Conservation (phyloP, 2,797 vertebrate genomes). For the Scyliorhinus canicula region DNA sequence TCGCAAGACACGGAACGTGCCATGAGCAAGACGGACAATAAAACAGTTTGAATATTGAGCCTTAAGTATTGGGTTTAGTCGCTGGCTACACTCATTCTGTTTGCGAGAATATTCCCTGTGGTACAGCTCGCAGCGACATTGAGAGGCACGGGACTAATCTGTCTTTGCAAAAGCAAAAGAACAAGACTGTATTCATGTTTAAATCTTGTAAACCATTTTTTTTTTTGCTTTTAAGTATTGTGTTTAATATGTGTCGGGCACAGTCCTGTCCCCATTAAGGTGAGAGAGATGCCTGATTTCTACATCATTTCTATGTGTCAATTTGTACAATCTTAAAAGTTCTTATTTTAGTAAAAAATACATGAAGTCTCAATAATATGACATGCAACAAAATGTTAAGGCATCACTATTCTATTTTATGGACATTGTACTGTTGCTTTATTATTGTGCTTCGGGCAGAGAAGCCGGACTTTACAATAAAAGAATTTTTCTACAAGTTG, state of each 20-base stretch:
- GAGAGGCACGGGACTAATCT: background rate
- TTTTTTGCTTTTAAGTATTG: slow-evolving; percentile 20
- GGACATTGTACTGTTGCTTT: slow-evolving; percentile 29
- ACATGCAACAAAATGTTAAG: background rate
- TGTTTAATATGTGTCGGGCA: slow-evolving; percentile 23
- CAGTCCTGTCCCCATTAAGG: slow-evolving; percentile 12
- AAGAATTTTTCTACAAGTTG: slow-evolving; percentile 27
- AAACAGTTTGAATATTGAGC: slow-evolving; percentile 16
- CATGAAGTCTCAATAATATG: slow-evolving; percentile 6
- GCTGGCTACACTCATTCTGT: background rate
- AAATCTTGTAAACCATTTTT: slow-evolving; percentile 33
- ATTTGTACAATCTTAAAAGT: slow-evolving; percentile 32
- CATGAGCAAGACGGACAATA: background rate
- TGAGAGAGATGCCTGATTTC: slow-evolving; percentile 28
- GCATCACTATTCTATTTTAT: slow-evolving; percentile 31
- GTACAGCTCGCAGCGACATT: background rate
- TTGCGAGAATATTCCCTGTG: background rate
- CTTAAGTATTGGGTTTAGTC: slow-evolving; percentile 1
- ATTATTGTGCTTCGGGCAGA: slow-evolving; percentile 18
- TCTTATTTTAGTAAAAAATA: slow-evolving; percentile 33
- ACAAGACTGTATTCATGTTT: slow-evolving; percentile 32
- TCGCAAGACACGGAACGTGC: background rate
- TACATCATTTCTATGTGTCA: slow-evolving; percentile 22
- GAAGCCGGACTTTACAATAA: slow-evolving; percentile 31
- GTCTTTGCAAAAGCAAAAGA: slow-evolving; percentile 26